Conservation (phyloP, 1,140 invertebrate species). For the Triops longicaudatus region DNA sequence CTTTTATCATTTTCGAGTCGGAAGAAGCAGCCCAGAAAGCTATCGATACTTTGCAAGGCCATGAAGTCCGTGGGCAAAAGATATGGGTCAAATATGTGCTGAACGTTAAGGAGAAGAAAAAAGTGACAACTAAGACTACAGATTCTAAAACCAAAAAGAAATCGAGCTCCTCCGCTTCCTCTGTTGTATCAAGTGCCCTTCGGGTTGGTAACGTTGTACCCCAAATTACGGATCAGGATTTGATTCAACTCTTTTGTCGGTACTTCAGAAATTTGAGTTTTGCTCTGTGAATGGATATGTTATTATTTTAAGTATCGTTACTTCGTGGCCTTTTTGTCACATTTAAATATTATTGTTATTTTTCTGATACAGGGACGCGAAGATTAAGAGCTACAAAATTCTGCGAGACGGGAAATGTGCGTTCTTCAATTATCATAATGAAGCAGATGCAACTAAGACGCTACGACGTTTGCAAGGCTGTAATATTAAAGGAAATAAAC, state of each 20-base stretch:
- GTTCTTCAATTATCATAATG: not conserved
- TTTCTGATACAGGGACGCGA: not conserved
- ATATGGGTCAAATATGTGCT: not conserved
- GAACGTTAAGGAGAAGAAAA: not conserved
- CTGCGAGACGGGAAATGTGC: not conserved
- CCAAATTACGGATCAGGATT: not conserved
- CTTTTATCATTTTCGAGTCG: not conserved
- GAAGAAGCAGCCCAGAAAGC: not conserved
- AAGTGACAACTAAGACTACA: not conserved
- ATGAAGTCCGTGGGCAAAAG: not conserved
- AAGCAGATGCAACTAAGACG: not conserved
- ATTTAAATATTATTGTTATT: not conserved
- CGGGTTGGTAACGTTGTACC: not conserved
- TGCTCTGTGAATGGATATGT: too few relatives aligned
- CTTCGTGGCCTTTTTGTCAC: too few relatives aligned
- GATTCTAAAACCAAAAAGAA: not conserved
- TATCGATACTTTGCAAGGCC: not conserved
- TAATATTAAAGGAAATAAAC: not conserved
- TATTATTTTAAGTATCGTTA: too few relatives aligned
- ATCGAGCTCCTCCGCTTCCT: not conserved
- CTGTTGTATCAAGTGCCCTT: not conserved
- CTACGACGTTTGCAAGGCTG: not conserved
- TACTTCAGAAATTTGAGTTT: not conserved
- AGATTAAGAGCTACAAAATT: not conserved
- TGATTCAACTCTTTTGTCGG: not conserved